Evolutionary conservation across 2,888 invertebrate species (phyloP), one percentile per base, ranked within the genome.

Genomic region (Empis stercorea): DNA sequence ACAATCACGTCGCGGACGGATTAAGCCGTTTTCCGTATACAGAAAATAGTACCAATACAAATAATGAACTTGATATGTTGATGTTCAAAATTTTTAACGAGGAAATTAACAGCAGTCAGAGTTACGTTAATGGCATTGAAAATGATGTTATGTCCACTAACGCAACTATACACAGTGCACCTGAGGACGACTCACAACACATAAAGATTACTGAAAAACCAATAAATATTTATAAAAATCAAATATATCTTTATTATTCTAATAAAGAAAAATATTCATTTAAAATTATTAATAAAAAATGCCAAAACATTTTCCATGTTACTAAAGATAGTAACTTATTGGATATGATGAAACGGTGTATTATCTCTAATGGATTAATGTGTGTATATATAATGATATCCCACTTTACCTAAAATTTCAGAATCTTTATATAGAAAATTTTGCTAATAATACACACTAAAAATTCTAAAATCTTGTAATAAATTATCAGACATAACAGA

Each of bases 341-440:
- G 11, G 37, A 27, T 10, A 15, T 36, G 9, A 10, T 49, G 44
- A 48, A 43, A 43, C 14, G 37, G 34, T 14, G 40, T 15, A 27
- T 51, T 17, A 41, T 48, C 11, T 30, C 34, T 7, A 53, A 48
- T 38, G 52, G 52, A 9, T 10, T 50, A 17, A 45, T 51, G 40
- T 48, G 47, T 41, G 14, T 53, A 13, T 51, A 40, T 45, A 48
- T 17, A n/a, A 43, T n/a, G 27, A 48, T 40, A 30, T n/a, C 3
- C 11, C 42, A 40, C 23, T 32, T 17, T 50, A 47, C 30, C 9
- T 37, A 37, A 14, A 45, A 27, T 13, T 50, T 30, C 51, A 50
- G 40, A 37, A 50, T 30, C 15, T 30, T 6, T 50, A 52, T 16
- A 36, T 45, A n/a, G 38, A 48, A 44, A 46, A 48, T 41, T 50